These are phyloP conservation scores for Atta colombica DNA, from an alignment of 1,140 invertebrate genomes.

Conservation along the genomic window DNA sequence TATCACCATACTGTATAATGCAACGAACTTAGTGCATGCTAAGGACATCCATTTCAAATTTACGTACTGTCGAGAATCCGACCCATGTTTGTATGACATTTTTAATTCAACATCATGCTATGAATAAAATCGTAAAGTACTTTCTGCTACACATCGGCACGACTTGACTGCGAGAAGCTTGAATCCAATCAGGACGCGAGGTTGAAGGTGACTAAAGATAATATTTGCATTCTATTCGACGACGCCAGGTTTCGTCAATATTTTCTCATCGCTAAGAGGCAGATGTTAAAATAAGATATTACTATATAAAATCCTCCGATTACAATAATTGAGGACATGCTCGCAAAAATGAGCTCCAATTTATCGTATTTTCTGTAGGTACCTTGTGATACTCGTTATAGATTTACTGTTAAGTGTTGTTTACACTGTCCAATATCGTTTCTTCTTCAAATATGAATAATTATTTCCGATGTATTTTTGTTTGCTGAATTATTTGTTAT, in stretches of 20 bases:
- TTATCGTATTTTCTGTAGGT: neutral
- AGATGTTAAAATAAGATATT: slow-evolving; percentile 41
- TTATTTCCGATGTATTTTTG: too few relatives aligned
- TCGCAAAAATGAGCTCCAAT: neutral
- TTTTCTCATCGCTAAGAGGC: slow-evolving; percentile 33
- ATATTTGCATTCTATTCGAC: slow-evolving; percentile 53
- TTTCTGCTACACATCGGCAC: neutral
- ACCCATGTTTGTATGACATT: neutral
- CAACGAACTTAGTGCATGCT: neutral
- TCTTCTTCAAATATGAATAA: too few relatives aligned
- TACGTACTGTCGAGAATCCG: neutral
- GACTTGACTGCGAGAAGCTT: neutral
- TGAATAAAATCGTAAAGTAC: slow-evolving; percentile 25
- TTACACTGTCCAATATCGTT: neutral
- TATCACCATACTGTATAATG: neutral
- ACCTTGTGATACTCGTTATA: neutral
- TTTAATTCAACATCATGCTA: slow-evolving; percentile 38
- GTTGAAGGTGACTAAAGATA: slow-evolving; percentile 27
- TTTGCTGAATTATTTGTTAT: too few relatives aligned
- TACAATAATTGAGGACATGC: slow-evolving; percentile 19
- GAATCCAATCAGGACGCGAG: slow-evolving; percentile 29
- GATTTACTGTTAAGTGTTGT: neutral
- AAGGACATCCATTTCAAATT: neutral
- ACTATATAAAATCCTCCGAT: slow-evolving; percentile 14
- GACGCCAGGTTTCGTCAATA: slow-evolving; percentile 40